These are phyloP conservation scores for Bufo bufo DNA, from an alignment of 2,113 vertebrate species.

Conservation along the genomic window DNA sequence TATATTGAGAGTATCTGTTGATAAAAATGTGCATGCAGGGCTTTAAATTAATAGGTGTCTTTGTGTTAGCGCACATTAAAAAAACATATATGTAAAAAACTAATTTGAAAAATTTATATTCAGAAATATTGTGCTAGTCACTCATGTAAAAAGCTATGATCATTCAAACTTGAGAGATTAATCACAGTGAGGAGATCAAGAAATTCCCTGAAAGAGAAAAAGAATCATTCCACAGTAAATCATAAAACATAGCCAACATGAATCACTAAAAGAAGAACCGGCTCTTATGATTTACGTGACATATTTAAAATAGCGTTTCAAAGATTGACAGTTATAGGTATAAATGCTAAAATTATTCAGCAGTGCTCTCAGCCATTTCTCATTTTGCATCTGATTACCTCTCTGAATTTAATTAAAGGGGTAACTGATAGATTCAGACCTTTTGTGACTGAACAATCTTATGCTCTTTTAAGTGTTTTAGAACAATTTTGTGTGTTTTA, in stretches of 20 bases:
- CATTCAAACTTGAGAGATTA: constrained; percentile 67
- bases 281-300: constrained; percentile 67
- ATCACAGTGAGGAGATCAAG: constrained; percentile 67
- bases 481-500: constrained; percentile 45
- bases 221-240: constrained; percentile 72
- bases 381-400: constrained; percentile 70
- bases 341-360: constrained; percentile 72
- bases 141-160: constrained; percentile 66
- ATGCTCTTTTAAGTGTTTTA: constrained; percentile 60
- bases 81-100: constrained; percentile 56
- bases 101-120: constrained; percentile 58
- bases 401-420: constrained; percentile 72
- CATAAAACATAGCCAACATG: constrained; percentile 65
- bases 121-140: constrained; percentile 63
- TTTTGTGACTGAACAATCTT: constrained; percentile 62
- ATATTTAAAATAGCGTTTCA: constrained; percentile 66
- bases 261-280: constrained; percentile 66
- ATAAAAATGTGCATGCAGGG: constrained; percentile 52
- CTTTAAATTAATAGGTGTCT: constrained; percentile 66
- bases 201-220: constrained; percentile 65
- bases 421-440: constrained; percentile 61
- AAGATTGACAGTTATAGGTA: constrained; percentile 68
- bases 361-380: constrained; percentile 63
- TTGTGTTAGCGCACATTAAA: constrained; percentile 61
- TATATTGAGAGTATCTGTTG: constrained; percentile 41